Evolutionary conservation across 1,140 invertebrate species (phyloP).

Genomic region (Solenopsis invicta): DNA sequence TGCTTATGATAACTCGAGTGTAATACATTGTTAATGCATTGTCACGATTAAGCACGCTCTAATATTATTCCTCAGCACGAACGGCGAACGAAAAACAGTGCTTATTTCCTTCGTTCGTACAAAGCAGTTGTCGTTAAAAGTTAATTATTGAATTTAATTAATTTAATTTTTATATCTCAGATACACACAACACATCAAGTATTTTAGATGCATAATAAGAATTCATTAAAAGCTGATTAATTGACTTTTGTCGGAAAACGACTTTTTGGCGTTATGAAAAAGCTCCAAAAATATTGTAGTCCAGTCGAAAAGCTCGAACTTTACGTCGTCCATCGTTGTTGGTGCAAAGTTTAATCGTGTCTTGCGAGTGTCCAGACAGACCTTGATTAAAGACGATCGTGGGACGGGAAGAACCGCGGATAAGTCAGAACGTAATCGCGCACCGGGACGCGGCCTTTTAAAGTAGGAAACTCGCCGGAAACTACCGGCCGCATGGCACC

Average conservation of each 20-base stretch:
- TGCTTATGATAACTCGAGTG: conserved; percentile 49
- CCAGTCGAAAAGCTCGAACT: conserved; percentile 1
- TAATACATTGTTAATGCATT: conserved; percentile 51
- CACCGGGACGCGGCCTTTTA: conserved; percentile 83
- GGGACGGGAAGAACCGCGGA: conserved; percentile 70
- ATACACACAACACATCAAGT: too few species aligned
- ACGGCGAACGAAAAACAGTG: not conserved
- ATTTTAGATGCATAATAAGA: too few species aligned
- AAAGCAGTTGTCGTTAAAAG: not conserved
- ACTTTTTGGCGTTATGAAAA: conserved; percentile 6
- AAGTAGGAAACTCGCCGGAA: conserved; percentile 85
- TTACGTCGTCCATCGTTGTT: conserved; percentile 36
- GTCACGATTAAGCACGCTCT: conserved; percentile 39
- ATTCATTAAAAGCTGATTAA: not conserved
- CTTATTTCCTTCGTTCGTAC: not conserved
- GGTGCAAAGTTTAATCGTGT: conserved; percentile 42
- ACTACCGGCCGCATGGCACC: conserved; percentile 81
- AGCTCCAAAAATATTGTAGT: not conserved
- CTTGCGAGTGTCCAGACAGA: conserved; percentile 13
- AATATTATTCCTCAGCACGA: not conserved
- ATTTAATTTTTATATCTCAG: too few species aligned
- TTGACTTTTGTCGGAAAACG: not conserved
- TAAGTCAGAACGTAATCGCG: conserved; percentile 75
- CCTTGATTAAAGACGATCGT: conserved; percentile 75
- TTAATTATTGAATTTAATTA: conserved; percentile 14